Conservation (phyloP, 2,888 invertebrate species). For the Xanthorhoe spadicearia region DNA sequence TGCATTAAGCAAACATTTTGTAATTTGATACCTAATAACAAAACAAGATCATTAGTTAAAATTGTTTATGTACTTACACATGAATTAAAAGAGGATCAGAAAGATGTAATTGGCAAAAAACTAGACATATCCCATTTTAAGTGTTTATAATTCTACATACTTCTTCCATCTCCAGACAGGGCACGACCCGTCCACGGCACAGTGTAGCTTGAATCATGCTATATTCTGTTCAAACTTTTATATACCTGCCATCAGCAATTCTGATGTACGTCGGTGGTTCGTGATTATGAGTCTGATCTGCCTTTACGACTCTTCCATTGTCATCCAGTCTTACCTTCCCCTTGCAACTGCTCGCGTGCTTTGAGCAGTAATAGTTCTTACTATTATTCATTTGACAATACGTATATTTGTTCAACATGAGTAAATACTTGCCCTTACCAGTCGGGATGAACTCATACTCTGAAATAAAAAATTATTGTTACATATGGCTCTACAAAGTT, state of each 20-base stretch:
- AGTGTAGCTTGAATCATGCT: too few relatives aligned
- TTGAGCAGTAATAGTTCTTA: constrained; percentile 48
- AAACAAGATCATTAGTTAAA: too few relatives aligned
- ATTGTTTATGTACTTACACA: too few relatives aligned
- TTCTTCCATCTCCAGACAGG: too few relatives aligned
- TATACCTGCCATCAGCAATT: constrained; percentile 45
- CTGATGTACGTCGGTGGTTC: constrained; percentile 50
- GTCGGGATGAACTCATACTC: constrained; percentile 33
- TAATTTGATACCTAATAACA: too few relatives aligned
- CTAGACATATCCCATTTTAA: too few relatives aligned
- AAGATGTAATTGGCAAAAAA: too few relatives aligned
- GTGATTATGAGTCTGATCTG: constrained; percentile 46
- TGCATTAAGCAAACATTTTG: too few relatives aligned
- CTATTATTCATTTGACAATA: constrained; percentile 43
- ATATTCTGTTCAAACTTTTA: neutral
- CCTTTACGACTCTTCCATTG: constrained; percentile 17
- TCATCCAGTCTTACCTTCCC: constrained; percentile 38
- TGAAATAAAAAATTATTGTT: constrained; percentile 12
- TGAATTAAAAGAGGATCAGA: too few relatives aligned
- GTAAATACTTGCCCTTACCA: constrained; percentile 21
- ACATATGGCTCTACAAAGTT: too few relatives aligned
- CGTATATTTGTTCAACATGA: constrained; percentile 51
- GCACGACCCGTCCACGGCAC: too few relatives aligned
- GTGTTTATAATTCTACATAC: too few relatives aligned
- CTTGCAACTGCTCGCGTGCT: constrained; percentile 37